These are phyloP conservation scores for Oxyura jamaicensis DNA, from an alignment of 2,113 vertebrate genomes.

Conservation along the genomic window DNA sequence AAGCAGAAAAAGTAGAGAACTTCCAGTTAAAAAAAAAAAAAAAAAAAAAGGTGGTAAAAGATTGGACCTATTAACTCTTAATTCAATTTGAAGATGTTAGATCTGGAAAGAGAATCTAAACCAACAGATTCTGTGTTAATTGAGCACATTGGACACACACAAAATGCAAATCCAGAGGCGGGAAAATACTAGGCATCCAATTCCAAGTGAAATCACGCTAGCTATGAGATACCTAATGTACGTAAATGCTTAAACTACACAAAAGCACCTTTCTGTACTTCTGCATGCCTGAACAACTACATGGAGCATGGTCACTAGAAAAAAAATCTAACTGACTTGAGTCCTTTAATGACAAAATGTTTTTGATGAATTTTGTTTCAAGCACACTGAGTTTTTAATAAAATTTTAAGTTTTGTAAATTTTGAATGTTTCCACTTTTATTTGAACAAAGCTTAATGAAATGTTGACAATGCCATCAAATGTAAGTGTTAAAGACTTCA, in stretches of 20 bases:
- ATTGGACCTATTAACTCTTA: background rate
- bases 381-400: background rate
- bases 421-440: background rate
- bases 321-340: background rate
- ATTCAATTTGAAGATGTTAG: background rate
- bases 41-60: background rate
- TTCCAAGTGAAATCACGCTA: background rate
- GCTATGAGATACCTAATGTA: background rate
- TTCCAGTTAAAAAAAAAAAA: background rate
- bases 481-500: background rate
- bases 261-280: background rate
- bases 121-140: background rate
- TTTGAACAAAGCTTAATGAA: background rate
- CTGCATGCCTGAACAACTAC: background rate
- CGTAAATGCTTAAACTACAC: background rate
- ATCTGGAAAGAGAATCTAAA: background rate
- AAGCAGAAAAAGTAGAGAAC: background rate
- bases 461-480: background rate
- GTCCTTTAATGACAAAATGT: background rate
- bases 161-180: background rate
- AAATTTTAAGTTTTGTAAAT: background rate
- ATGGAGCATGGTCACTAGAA: background rate
- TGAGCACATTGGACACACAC: background rate
- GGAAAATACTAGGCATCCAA: background rate
- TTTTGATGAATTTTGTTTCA: slow-evolving; percentile 13